Conservation (phyloP, 2,113 vertebrate species). For the Diglossa brunneiventris region DNA sequence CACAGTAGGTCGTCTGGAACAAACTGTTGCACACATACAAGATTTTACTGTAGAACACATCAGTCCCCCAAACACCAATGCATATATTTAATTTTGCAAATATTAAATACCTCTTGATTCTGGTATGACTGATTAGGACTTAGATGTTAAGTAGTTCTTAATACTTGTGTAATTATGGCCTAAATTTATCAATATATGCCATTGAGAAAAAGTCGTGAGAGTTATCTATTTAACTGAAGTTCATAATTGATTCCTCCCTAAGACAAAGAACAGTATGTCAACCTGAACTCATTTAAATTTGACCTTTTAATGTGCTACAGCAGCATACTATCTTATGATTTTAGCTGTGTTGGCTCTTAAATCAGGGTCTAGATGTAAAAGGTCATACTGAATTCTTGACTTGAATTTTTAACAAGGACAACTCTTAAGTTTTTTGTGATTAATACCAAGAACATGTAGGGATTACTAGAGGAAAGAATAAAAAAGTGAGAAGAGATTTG, state of each 20-base stretch:
- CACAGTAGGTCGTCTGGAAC: not conserved
- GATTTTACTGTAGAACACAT: not conserved
- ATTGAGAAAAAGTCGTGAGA: not conserved
- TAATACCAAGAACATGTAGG: not conserved
- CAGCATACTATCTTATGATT: constrained; percentile 39
- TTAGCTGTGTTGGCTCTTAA: constrained; percentile 50
- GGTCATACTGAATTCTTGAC: constrained; percentile 43
- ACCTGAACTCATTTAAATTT: constrained; percentile 57
- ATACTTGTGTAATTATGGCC: not conserved
- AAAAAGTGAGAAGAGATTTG: not conserved
- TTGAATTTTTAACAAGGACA: constrained; percentile 25
- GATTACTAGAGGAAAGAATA: not conserved
- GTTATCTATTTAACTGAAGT: not conserved
- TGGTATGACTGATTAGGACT: not conserved
- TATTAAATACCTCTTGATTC: not conserved
- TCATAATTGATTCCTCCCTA: constrained; percentile 14
- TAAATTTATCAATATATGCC: constrained; percentile 4
- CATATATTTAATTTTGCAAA: not conserved
- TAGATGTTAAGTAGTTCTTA: constrained; percentile 13
- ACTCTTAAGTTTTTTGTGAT: not conserved
- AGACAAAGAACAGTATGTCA: constrained; percentile 48
- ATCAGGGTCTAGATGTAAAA: constrained; percentile 66
- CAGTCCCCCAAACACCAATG: not conserved
- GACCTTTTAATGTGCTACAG: constrained; percentile 66
- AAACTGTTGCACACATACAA: not conserved